These are phyloP conservation scores for Emmelina monodactyla DNA, from an alignment of 2,888 invertebrate species.

Conservation along the genomic window DNA sequence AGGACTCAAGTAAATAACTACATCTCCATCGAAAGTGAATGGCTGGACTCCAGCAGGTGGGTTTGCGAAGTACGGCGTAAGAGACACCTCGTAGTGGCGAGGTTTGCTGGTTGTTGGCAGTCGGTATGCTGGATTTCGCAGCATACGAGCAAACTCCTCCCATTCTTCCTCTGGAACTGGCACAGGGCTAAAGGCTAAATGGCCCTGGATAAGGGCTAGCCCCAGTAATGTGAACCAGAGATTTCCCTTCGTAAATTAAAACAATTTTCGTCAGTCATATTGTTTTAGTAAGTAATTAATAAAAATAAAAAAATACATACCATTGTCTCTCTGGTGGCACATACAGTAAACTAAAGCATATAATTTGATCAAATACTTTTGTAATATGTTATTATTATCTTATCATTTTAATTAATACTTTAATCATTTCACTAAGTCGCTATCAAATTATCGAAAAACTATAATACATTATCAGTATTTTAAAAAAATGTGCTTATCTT, in stretches of 20 bases:
- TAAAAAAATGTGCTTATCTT: background rate
- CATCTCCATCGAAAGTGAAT: conserved; percentile 51
- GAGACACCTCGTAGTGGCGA: conserved; percentile 51
- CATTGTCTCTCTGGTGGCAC: too few species aligned
- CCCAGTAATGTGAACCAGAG: conserved; percentile 36
- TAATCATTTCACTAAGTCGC: too few species aligned
- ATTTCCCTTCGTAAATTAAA: too few species aligned
- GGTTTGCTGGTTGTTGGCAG: conserved; percentile 58
- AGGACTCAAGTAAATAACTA: conserved; percentile 31
- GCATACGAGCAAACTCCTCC: conserved; percentile 26
- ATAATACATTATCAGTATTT: too few species aligned
- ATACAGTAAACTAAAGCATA: too few species aligned
- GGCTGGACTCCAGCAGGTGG: conserved; percentile 18
- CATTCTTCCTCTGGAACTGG: conserved; percentile 41
- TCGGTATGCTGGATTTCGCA: conserved; percentile 40
- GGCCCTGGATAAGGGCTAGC: conserved; percentile 31
- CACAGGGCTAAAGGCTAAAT: conserved; percentile 31
- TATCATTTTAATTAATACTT: too few species aligned
- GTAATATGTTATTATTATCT: too few species aligned
- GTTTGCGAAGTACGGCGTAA: conserved; percentile 55
- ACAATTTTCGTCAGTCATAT: too few species aligned
- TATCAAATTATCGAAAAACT: too few species aligned
- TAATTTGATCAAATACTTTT: too few species aligned
- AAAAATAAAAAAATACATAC: too few species aligned
- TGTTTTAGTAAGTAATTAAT: too few species aligned